Percentiles rank a stretch among this genome's conserved stretches.
phyloP scores from a whole-genome alignment of 2,113 vertebrate genomes.

The Manacus vitellinus region DNA sequence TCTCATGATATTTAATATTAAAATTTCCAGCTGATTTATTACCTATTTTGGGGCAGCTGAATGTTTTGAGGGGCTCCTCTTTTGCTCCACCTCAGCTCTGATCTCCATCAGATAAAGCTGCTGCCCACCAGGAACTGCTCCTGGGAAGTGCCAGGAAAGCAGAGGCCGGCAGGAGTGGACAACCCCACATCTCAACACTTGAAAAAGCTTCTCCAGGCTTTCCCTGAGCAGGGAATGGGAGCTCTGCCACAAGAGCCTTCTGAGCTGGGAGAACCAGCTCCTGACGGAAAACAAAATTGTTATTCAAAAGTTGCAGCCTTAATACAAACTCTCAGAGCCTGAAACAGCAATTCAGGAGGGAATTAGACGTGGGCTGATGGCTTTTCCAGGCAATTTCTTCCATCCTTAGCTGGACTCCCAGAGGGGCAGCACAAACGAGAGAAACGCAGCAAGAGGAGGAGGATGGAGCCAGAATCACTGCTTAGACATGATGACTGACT shows the following conservation, averaged over 20 bases:
- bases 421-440: background rate
- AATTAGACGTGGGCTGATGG: conserved; percentile 47
- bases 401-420: conserved; percentile 27
- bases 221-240: background rate
- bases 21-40: conserved; percentile 14
- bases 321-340: conserved; percentile 23
- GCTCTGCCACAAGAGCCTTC: background rate
- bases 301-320: conserved; percentile 27
- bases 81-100: background rate
- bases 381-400: conserved; percentile 59
- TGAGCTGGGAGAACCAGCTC: background rate
- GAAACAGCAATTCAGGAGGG: conserved; percentile 16
- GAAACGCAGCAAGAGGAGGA: background rate
- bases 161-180: background rate
- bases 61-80: background rate
- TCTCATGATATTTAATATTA: conserved; percentile 26
- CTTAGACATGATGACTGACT: background rate
- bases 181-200: fast-evolving
- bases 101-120: background rate
- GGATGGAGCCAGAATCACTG: background rate
- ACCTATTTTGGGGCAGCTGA: conserved; percentile 13
- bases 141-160: background rate
- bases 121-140: background rate
- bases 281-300: background rate
- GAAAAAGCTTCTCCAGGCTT: background rate